Evolutionary conservation across 2,113 vertebrate genomes (phyloP).

Genomic region (Phoxinus phoxinus): DNA sequence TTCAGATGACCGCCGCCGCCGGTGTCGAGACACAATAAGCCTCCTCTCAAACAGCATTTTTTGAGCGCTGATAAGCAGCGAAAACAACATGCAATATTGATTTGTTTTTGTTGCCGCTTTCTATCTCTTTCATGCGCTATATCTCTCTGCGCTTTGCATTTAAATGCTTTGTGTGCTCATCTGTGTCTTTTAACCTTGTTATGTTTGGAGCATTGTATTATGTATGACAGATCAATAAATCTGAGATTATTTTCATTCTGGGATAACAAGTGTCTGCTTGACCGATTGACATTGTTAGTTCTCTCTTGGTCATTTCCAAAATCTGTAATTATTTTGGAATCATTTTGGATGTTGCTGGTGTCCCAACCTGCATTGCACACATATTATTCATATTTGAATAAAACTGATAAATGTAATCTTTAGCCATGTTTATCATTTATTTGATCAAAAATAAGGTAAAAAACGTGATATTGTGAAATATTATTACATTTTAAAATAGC

Average conservation of each 20-base stretch:
- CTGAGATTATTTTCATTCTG: neutral
- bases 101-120: constrained; percentile 19
- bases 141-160: neutral
- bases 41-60: neutral
- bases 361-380: neutral
- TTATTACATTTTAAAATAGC: neutral
- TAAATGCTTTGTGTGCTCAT: neutral
- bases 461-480: neutral
- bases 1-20: neutral
- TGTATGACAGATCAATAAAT: neutral
- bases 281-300: neutral
- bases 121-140: neutral
- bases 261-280: neutral
- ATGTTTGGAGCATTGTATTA: neutral
- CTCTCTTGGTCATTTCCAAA: neutral
- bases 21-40: constrained; percentile 1
- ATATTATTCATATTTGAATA: neutral
- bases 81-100: constrained; percentile 37
- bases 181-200: neutral
- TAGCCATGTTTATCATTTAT: neutral
- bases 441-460: neutral
- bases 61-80: neutral
- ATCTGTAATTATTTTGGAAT: neutral
- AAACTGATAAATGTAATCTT: neutral
- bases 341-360: neutral